Percentiles rank a stretch among this genome's conserved stretches.
These are phyloP conservation scores for Lichenostomus cassidix DNA, from an alignment of 2,113 vertebrate species.

Conservation along the genomic window DNA sequence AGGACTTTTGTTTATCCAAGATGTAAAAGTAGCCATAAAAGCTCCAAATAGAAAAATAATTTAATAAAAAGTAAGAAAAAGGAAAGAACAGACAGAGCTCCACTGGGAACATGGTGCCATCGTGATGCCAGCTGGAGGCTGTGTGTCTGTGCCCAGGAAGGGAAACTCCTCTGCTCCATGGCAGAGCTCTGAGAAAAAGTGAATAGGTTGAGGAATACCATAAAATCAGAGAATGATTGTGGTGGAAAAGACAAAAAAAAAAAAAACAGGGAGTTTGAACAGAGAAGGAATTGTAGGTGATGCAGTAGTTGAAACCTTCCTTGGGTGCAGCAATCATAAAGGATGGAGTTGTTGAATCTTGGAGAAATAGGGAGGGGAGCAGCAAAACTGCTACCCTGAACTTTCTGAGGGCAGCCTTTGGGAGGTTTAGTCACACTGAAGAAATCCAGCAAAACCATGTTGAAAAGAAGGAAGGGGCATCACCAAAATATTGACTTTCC, in stretches of 20 bases:
- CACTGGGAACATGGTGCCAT: accelerated
- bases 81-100: not conserved
- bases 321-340: not conserved
- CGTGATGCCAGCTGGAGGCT: not conserved
- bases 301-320: not conserved
- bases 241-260: not conserved
- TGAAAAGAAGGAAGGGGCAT: not conserved
- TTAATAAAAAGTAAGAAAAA: not conserved
- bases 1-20: not conserved
- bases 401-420: not conserved
- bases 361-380: not conserved
- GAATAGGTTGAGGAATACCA: not conserved
- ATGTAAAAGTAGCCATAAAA: not conserved
- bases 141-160: too few species aligned
- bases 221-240: not conserved
- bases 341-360: not conserved
- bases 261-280: not conserved
- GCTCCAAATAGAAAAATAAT: not conserved
- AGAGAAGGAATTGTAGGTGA: not conserved
- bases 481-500: not conserved
- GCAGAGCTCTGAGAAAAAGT: not conserved
- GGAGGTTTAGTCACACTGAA: not conserved
- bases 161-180: not conserved
- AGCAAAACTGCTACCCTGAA: not conserved
- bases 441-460: not conserved